Evolutionary conservation across 1,140 invertebrate genomes (phyloP), one percentile per base, ranked within the genome.

Genomic region (Neodiprion lecontei): DNA sequence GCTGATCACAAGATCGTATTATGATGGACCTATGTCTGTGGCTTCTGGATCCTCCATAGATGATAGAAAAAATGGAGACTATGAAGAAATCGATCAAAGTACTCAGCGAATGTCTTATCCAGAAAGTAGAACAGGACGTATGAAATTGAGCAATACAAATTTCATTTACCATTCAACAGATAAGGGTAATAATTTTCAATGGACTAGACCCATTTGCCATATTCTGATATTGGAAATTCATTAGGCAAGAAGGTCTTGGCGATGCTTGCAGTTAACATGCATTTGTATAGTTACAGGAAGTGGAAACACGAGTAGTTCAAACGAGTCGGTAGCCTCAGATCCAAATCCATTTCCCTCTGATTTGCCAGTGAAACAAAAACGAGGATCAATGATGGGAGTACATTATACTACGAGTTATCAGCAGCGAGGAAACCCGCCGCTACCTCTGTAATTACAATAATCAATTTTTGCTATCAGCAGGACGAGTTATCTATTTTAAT

Each of bases 311-410:
- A 94, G 92, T 79, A 94, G 93, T 87, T 94, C 93, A 21, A 94
- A 92, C 83, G 93, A 94, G 85, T 94, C 93, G 17, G 91, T 94
- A 7, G 92, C 92, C 4, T 92, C 93, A 5, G 85, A 86, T 73
- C 83, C 84, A 12, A 83, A 85, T 77, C 76, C 81, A 10, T 83
- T 82, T 69, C 79, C 77, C 21, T 74, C 82, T n/a, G 81, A 84
- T 67, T 77, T 85, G 73, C 85, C 85, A 40, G 78, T 81, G 4
- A 86, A 86, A 69, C 82, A 85, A 71, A 86, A 86, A 76, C 83
- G 85, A 67, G 83, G 84, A 40, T 78, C 79, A 8, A 78, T 80
- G 67, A 82, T 85, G 79, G 72, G 83, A 49, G 79, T 85, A 21
- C 84, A 85, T 68, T 82, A 83, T 74, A 82, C 83, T 8, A 81